Conservation (phyloP, 2,888 invertebrate species). For the Pyrrhia umbra region DNA sequence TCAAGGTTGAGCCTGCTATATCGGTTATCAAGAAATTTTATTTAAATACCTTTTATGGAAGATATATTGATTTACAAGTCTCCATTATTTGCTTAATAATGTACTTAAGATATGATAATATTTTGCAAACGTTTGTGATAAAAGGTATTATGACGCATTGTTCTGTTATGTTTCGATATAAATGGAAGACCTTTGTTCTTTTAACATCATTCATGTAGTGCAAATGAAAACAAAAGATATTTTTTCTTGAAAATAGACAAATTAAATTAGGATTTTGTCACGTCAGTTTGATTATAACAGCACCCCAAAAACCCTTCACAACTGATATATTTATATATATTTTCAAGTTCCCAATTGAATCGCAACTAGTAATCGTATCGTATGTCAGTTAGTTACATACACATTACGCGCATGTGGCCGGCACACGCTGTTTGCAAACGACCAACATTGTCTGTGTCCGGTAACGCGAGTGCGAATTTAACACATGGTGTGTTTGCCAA, state of each 20-base stretch:
- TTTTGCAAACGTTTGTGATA: conserved; percentile 3
- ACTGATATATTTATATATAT: too few relatives aligned
- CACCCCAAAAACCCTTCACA: too few relatives aligned
- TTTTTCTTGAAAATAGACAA: too few relatives aligned
- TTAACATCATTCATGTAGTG: neutral
- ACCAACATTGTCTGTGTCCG: conserved; percentile 25
- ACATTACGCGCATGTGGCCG: conserved; percentile 15
- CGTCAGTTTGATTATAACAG: too few relatives aligned
- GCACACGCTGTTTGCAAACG: conserved; percentile 38
- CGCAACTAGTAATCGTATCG: neutral
- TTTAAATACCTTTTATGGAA: neutral
- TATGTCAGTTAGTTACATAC: too few relatives aligned
- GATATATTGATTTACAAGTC: conserved; percentile 2
- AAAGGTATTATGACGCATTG: neutral
- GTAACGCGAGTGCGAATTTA: conserved; percentile 9
- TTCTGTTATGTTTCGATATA: conserved; percentile 11
- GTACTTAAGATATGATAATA: conserved; percentile 19
- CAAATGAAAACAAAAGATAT: too few relatives aligned
- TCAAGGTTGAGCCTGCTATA: conserved; percentile 13
- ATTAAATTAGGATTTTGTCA: too few relatives aligned
- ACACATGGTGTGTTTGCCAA: conserved; percentile 31
- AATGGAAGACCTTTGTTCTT: conserved; percentile 7
- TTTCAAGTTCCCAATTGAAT: too few relatives aligned
- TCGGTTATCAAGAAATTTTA: conserved; percentile 9
- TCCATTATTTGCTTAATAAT: conserved; percentile 7